Evolutionary conservation across 2,797 vertebrate species (phyloP), one percentile per base, ranked within the genome.

Genomic region (Petrocephalus sullivani): DNA sequence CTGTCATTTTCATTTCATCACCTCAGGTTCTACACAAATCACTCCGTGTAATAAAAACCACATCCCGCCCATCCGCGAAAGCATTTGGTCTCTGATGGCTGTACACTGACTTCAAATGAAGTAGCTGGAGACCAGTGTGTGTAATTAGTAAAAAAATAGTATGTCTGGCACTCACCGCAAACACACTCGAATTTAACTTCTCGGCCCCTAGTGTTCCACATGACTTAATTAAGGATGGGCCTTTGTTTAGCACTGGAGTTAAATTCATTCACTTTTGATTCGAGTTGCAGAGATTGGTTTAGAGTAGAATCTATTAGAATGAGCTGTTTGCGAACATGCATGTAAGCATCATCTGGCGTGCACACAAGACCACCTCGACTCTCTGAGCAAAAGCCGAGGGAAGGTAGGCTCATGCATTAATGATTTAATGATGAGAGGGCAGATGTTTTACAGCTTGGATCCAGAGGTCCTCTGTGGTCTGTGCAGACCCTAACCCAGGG

Each of bases 91-190:
- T 91, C 90, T 57, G 41, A 46, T 53, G 88, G 64, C 60, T 89
- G 71, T 19, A 86, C 21, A 84, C 87, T 88, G 89, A 90, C 88
- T 90, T 88, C 89, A 90, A 91, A 92, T 91, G 82, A 91, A 90
- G 90, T 89, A 89, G 87, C 88, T 87, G 91, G 87, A 90, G 89
- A 90, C 58, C 87, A 89, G 28, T 90, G 53, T 49, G 85, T 46
- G 85, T 90, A 91, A 91, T 91, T 91, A 91, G 87, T 87, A 88
- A 90, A 89, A 89, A 81, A 88, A 87, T 23, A 14, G 88, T 86
- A 85, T 10, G n/a, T 83, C 49, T 83, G 41, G 49, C n/a, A 9
- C 81, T 19, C 71, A 46, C 37, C 19, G 71, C 37, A n/a, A n/a
- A 78, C 37, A 19, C 81, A 51, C 81, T 83, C 3, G 7, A 90